Base-by-base conservation (phyloP, 1,140 invertebrate species). In the Helicoverpa zea region DNA sequence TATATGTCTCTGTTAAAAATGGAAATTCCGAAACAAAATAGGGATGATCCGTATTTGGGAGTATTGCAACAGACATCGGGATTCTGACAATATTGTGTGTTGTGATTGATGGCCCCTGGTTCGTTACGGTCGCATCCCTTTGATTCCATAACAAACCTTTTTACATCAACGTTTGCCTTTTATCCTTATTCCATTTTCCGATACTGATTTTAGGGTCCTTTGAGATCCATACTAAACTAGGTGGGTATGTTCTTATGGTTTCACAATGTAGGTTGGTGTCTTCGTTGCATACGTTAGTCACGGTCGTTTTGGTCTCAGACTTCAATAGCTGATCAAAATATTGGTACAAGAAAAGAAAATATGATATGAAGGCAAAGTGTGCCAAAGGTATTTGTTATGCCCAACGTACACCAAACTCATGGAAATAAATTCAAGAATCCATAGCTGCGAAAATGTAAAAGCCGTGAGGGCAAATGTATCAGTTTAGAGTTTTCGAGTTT, bases 61-160 rank as follows among this genome's bases (percentile, higher is more conserved):
- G 16, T 18, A 49, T 23, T 68, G 64, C 64, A 68, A 30, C 49
- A 68, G 64, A 10, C n/a, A 49, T 23, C 43, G 35, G 16, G 47
- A 47, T 64, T 2, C 35, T 35, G 35, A 47, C 30, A 47, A 16
- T 35, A 64, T n/a, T n/a, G 30, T 30, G 43, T 16, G n/a, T 49
- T 66, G 35, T 66, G 63, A 66, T 66, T 49, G 63, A 66, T 66
- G 43, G 14, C 2, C 63, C 43, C 13, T 18, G 10, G 10, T 66
- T 49, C 11, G 43, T n/a, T 16, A 2, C 63, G 63, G 43, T 10
- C 63, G n/a, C 63, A 66, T 66, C 63, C 64, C 16, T 68, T 68
- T 49, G 64, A 68, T 49, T 68, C 43, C 43, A 49, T 12, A 68
- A 12, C 35, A 43, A n/a, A 43, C n/a, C 14, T 47, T 68, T 12